A percentile compares a stretch with the other conserved stretches of the same genome.
Evolutionary conservation across 2,113 vertebrate species (phyloP).

Genomic region (Pseudonaja textilis): DNA sequence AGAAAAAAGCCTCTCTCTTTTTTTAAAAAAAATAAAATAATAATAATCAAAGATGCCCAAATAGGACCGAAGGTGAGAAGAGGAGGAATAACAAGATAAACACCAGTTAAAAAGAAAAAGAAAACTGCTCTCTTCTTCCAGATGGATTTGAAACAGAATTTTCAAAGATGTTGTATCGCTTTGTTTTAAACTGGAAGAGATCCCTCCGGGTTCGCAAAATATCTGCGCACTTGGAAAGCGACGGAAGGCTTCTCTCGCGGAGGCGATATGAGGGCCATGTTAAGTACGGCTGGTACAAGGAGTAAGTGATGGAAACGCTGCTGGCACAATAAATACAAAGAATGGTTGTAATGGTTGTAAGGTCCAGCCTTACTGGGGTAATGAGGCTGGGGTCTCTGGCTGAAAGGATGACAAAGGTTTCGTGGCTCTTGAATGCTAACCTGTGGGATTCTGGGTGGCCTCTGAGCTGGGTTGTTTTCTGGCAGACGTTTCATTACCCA

Average conservation of each 20-base stretch:
- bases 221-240: not conserved
- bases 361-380: not conserved
- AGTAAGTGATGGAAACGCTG: not conserved
- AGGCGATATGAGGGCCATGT: constrained; percentile 46
- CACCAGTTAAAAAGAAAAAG: not conserved
- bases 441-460: not conserved
- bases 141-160: constrained; percentile 1
- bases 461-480: not conserved
- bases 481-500: not conserved
- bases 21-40: too few species aligned
- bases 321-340: not conserved
- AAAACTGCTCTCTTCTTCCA: not conserved
- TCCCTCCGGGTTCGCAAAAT: constrained; percentile 34
- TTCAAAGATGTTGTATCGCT: constrained; percentile 40
- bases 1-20: constrained; percentile 35
- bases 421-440: not conserved
- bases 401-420: not conserved
- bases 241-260: not conserved
- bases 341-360: not conserved
- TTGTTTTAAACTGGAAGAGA: constrained; percentile 39
- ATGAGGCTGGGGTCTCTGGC: not conserved
- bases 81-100: constrained; percentile 36
- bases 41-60: not conserved
- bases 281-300: not conserved
- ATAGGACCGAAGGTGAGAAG: not conserved